These are phyloP conservation scores for Heliothis peltigera DNA, from an alignment of 2,888 invertebrate genomes.

Conservation along the genomic window DNA sequence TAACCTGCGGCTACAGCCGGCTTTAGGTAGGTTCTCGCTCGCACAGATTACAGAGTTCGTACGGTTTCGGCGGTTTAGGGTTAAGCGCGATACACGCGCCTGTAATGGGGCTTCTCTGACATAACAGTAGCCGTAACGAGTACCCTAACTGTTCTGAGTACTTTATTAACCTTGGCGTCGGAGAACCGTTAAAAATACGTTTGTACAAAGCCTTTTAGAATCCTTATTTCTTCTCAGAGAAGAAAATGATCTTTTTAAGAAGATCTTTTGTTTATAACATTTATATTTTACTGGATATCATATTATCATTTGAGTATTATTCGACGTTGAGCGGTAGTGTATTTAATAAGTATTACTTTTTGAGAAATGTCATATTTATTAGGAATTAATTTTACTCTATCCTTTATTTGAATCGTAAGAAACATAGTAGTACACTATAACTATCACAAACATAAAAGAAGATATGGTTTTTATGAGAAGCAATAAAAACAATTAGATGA, in stretches of 20 bases:
- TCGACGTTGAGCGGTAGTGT: no score
- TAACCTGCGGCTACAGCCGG: conserved; percentile 69
- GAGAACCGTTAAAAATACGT: conserved; percentile 14
- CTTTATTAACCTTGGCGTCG: conserved; percentile 35
- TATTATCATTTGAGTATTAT: no score
- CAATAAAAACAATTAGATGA: no score
- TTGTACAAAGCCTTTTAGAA: conserved; percentile 3
- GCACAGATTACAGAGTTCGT: conserved; percentile 83
- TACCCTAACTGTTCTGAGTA: conserved; percentile 36
- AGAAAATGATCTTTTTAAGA: background rate
- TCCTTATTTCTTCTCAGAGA: background rate
- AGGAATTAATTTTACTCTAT: no score
- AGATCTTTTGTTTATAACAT: background rate
- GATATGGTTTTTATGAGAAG: no score
- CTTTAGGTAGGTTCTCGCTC: conserved; percentile 70
- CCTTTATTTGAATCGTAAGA: no score
- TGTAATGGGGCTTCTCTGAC: conserved; percentile 74
- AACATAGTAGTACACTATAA: no score
- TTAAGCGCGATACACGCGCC: conserved; percentile 74
- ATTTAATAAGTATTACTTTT: no score
- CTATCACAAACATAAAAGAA: no score
- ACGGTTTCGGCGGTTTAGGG: conserved; percentile 88
- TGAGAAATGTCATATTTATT: no score
- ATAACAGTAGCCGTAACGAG: conserved; percentile 52
- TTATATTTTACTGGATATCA: background rate